These are phyloP conservation scores for Hyppa rectilinea DNA, from an alignment of 2,888 invertebrate species.

Conservation along the genomic window DNA sequence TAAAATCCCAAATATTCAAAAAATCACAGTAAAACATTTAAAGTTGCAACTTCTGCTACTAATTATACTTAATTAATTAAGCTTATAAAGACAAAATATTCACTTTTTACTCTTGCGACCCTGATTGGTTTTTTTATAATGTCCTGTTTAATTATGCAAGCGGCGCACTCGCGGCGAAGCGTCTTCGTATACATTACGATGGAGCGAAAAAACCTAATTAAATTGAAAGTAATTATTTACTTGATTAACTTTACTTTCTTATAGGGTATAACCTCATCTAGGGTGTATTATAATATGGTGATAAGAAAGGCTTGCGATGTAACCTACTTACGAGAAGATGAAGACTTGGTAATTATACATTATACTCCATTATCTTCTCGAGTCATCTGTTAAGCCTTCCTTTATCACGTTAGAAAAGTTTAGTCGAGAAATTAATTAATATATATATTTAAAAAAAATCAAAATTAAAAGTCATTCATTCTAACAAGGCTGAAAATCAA, in stretches of 20 bases:
- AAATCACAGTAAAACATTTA: conserved; percentile 13
- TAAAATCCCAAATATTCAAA: conserved; percentile 18
- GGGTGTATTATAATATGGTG: background rate
- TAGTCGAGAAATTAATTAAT: too few relatives aligned
- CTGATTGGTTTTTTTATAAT: conserved; percentile 35
- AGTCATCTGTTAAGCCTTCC: too few relatives aligned
- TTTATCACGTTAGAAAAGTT: too few relatives aligned
- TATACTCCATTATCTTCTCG: too few relatives aligned
- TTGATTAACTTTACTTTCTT: conserved; percentile 26
- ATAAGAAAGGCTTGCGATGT: background rate
- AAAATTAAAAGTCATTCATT: too few relatives aligned
- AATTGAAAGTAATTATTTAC: conserved; percentile 54
- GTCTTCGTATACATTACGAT: conserved; percentile 32
- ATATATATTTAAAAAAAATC: too few relatives aligned
- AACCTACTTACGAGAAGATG: conserved; percentile 2
- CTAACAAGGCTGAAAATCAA: too few relatives aligned
- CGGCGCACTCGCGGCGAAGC: conserved; percentile 16
- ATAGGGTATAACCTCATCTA: conserved; percentile 18
- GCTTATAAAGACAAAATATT: conserved; percentile 16
- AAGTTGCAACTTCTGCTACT: conserved; percentile 9
- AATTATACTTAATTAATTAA: conserved; percentile 59
- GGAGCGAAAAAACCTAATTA: conserved; percentile 53
- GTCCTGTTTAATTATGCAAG: conserved; percentile 49
- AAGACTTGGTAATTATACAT: too few relatives aligned
- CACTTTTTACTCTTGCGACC: conserved; percentile 34